phyloP scores from a whole-genome alignment of 35 echinoderm and acorn worm genomes.

The Ophiothrix spiculata region DNA sequence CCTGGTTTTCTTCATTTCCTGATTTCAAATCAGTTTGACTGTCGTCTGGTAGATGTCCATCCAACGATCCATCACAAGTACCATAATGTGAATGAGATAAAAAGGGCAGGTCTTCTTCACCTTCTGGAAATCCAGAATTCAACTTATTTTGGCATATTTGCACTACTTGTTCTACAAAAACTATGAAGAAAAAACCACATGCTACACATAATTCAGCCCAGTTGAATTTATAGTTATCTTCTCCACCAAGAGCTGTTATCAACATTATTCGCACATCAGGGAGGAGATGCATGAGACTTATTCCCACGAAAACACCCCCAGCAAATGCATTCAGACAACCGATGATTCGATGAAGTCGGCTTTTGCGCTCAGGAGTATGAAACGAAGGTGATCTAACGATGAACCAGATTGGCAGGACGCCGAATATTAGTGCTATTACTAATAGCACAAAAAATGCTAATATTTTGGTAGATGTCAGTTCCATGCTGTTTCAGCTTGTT shows the following conservation, averaged over 20 bases:
- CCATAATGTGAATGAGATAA: not conserved
- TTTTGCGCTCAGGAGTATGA: conserved; percentile 8
- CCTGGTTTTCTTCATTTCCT: not conserved
- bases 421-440: conserved; percentile 19
- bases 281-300: conserved; percentile 71
- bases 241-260: conserved; percentile 14
- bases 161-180: conserved; percentile 63
- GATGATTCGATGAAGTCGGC: conserved; percentile 44
- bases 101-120: not conserved
- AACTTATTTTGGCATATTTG: conserved; percentile 51
- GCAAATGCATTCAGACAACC: conserved; percentile 74
- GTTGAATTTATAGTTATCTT: conserved; percentile 28
- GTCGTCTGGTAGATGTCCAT: not conserved
- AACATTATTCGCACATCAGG: conserved; percentile 65
- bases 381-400: not conserved
- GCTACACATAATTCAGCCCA: conserved; percentile 74
- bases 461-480: conserved; percentile 26
- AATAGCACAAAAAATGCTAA: conserved; percentile 27
- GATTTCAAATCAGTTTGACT: not conserved
- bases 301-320: conserved; percentile 82
- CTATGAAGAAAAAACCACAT: conserved; percentile 75
- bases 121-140: not conserved
- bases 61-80: not conserved
- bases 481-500: too few species aligned
- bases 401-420: conserved; percentile 11